Evolutionary conservation across 1,140 invertebrate species (phyloP).

Genomic region (Drosophila seguyi): DNA sequence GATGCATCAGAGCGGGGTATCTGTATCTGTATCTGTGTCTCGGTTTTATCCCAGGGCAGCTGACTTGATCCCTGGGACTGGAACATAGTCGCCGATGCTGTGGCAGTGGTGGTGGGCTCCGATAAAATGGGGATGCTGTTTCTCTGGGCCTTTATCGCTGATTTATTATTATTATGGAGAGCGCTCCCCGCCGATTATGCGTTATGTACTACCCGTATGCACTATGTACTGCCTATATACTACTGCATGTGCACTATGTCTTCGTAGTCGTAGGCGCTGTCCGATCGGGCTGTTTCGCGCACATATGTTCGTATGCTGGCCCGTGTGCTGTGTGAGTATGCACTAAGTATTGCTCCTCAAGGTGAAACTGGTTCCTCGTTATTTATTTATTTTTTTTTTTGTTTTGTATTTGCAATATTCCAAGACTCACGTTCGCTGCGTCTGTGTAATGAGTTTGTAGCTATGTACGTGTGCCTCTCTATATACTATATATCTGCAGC

Average conservation of each 20-base stretch:
- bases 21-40: slow-evolving; percentile 17
- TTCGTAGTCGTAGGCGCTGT: slow-evolving; percentile 28
- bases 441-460: slow-evolving; percentile 73
- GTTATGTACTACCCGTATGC: slow-evolving; percentile 21
- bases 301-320: slow-evolving; percentile 20
- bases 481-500: slow-evolving; percentile 13
- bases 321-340: slow-evolving; percentile 35
- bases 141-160: slow-evolving; percentile 36
- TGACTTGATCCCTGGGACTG: slow-evolving; percentile 29
- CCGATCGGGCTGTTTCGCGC: slow-evolving; percentile 39
- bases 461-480: slow-evolving; percentile 29
- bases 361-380: slow-evolving; percentile 80
- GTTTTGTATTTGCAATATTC: slow-evolving; percentile 79
- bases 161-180: slow-evolving; percentile 20
- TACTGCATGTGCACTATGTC: slow-evolving; percentile 18
- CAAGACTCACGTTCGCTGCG: slow-evolving; percentile 80
- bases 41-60: slow-evolving; percentile 22
- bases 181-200: slow-evolving; percentile 15
- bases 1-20: slow-evolving; percentile 7
- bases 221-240: slow-evolving; percentile 25
- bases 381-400: slow-evolving; percentile 51
- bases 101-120: slow-evolving; percentile 23
- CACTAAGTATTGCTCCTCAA: slow-evolving; percentile 71
- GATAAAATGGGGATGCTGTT: slow-evolving; percentile 23
- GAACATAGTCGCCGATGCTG: slow-evolving; percentile 36